These are phyloP conservation scores for Gambusia affinis DNA, from an alignment of 2,113 vertebrate genomes.

Conservation along the genomic window DNA sequence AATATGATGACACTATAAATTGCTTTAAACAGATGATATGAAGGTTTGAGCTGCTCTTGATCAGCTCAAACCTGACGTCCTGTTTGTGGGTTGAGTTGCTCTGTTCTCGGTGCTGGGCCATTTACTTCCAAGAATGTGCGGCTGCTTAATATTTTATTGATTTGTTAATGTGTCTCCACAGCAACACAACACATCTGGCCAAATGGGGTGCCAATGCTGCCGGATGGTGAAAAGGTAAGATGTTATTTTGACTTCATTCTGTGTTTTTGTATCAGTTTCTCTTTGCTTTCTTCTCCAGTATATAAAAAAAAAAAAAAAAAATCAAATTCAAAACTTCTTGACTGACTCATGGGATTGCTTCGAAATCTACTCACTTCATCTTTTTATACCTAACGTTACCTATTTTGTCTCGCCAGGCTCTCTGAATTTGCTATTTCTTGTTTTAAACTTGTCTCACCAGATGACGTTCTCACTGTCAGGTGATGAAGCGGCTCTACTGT, in stretches of 20 bases:
- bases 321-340: no score
- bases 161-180: slow-evolving; percentile 58
- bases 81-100: not conserved
- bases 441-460: no score
- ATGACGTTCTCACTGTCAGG: no score
- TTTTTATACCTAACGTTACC: no score
- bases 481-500: not conserved
- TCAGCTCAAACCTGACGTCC: slow-evolving; percentile 5
- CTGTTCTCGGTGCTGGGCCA: not conserved
- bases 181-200: slow-evolving; percentile 76
- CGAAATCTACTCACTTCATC: no score
- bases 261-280: not conserved
- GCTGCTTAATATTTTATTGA: slow-evolving; percentile 34
- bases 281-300: not conserved
- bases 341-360: no score
- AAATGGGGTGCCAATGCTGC: slow-evolving; percentile 99
- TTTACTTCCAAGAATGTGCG: not conserved
- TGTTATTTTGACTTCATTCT: not conserved
- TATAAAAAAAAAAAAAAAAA: no score
- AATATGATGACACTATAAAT: no score
- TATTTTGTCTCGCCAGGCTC: no score
- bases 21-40: no score
- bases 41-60: slow-evolving; percentile 7
- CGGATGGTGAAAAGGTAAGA: slow-evolving; percentile 95
- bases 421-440: no score